A percentile compares a stretch with the other conserved stretches of the same genome.
phyloP scores from a whole-genome alignment of 2,113 vertebrate species.

The Hemiscyllium ocellatum region DNA sequence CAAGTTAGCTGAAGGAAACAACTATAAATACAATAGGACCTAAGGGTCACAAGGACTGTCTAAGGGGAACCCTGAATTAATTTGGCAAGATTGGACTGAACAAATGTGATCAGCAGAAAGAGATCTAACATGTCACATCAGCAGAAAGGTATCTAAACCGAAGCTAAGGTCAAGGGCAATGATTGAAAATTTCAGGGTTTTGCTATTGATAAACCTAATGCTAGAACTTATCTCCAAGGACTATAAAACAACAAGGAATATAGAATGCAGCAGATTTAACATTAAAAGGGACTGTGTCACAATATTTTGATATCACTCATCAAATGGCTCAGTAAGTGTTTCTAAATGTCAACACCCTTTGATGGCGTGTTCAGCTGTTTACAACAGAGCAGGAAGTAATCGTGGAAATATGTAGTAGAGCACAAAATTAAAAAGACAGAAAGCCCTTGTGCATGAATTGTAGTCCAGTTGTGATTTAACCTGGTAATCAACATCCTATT shows the following conservation, averaged over 20 bases:
- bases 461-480: background rate
- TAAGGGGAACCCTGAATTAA: background rate
- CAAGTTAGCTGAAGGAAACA: background rate
- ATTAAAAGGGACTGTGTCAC: background rate
- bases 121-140: background rate
- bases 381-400: background rate
- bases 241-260: slow-evolving; percentile 3
- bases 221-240: background rate
- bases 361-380: background rate
- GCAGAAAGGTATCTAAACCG: background rate
- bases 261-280: background rate
- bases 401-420: background rate
- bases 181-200: background rate
- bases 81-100: background rate
- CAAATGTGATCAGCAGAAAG: background rate
- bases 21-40: background rate
- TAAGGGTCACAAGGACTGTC: background rate
- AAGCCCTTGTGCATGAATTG: background rate
- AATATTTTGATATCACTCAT: background rate
- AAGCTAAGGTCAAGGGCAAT: background rate
- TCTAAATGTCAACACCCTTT: background rate
- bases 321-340: background rate
- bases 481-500: background rate
- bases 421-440: background rate
- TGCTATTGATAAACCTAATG: background rate